A percentile compares a stretch with the other conserved stretches of the same genome.
phyloP scores from a whole-genome alignment of 2,113 vertebrate genomes.

The Actenoides lindsayi region DNA sequence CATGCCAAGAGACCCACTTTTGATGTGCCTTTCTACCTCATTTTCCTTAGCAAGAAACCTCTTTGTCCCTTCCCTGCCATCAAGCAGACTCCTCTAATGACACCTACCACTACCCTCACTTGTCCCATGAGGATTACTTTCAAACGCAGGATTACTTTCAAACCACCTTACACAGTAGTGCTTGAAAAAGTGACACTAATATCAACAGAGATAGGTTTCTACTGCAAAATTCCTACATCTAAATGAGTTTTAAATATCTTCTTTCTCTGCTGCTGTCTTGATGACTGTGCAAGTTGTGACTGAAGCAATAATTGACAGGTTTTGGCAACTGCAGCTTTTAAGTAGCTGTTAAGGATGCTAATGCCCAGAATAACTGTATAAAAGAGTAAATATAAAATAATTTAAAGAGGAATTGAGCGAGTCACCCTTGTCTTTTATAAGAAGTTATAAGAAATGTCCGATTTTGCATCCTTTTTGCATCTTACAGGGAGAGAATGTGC shows the following conservation, averaged over 20 bases:
- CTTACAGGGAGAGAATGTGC: background rate
- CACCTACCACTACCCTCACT: background rate
- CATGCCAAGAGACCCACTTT: background rate
- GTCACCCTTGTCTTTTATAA: background rate
- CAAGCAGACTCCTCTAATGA: background rate
- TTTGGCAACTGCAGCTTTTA: slow-evolving; percentile 1
- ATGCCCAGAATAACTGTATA: background rate
- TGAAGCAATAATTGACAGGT: background rate
- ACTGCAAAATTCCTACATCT: background rate
- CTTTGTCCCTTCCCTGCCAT: background rate
- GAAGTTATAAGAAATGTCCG: background rate
- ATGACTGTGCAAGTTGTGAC: slow-evolving; percentile 15
- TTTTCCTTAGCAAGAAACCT: background rate
- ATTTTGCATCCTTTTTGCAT: background rate
- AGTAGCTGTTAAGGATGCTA: background rate
- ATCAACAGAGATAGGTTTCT: background rate
- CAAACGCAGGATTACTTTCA: background rate
- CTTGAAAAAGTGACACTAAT: background rate
- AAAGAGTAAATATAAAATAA: slow-evolving; percentile 20
- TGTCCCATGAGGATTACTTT: background rate
- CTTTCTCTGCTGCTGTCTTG: background rate
- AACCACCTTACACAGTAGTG: background rate
- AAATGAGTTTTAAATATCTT: background rate
- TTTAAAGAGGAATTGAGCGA: background rate
- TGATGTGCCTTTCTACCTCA: background rate